Evolutionary conservation across 2,797 vertebrate genomes (phyloP).

Genomic region (Acanthurus tractus): DNA sequence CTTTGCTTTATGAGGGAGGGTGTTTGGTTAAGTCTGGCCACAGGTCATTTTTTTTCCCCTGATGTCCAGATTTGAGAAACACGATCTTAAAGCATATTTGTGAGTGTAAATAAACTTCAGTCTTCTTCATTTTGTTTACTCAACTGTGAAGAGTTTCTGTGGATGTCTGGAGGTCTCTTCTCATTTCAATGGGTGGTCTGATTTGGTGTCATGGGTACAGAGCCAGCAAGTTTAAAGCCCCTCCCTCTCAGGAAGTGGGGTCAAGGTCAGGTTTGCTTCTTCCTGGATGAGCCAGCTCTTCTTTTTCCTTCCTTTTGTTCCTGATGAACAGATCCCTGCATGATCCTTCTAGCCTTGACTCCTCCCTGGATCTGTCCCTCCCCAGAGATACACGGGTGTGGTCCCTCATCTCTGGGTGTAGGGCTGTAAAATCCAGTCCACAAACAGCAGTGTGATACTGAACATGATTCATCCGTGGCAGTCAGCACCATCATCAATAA

Average conservation of each 20-base stretch:
- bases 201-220: conserved; percentile 29
- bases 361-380: conserved; percentile 30
- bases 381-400: conserved; percentile 40
- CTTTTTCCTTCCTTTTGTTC: conserved; percentile 66
- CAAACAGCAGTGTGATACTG: conserved; percentile 42
- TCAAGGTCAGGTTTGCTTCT: conserved; percentile 57
- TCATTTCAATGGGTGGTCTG: conserved; percentile 48
- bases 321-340: conserved; percentile 40
- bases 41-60: conserved; percentile 5
- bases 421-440: conserved; percentile 23
- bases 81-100: conserved; percentile 24
- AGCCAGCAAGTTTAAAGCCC: conserved; percentile 35
- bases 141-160: not conserved
- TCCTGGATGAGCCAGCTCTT: conserved; percentile 62
- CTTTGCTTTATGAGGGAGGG: conserved; percentile 17
- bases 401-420: conserved; percentile 21
- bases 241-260: conserved; percentile 52
- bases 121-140: conserved; percentile 29
- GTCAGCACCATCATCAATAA: conserved; percentile 54
- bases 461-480: conserved; percentile 61
- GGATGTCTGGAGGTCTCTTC: conserved; percentile 6
- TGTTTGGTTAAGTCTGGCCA: conserved; percentile 41
- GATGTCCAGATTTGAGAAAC: conserved; percentile 35
- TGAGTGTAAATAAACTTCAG: conserved; percentile 38
- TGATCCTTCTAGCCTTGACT: conserved; percentile 39